Percentiles rank a stretch among this genome's conserved stretches.
Conservation (phyloP, 2,888 invertebrate species). For the Phytoseiulus persimilis region DNA sequence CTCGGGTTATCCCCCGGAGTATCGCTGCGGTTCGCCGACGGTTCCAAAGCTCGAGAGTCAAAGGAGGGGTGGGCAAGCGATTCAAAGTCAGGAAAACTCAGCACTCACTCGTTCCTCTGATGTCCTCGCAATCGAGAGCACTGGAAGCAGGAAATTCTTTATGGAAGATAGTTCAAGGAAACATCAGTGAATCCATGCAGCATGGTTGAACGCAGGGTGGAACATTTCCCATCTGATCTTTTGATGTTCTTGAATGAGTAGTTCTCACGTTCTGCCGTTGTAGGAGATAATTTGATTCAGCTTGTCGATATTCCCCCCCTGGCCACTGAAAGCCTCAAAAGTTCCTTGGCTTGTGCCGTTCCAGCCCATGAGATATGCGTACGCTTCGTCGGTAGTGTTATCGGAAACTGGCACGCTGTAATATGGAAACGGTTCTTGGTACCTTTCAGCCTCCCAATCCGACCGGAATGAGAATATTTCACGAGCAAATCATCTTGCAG, state of each 20-base stretch:
- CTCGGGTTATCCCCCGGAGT: too few species aligned
- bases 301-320: not conserved
- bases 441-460: too few species aligned
- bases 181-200: too few species aligned
- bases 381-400: not conserved
- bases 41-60: too few species aligned
- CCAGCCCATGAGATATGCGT: not conserved
- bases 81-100: too few species aligned
- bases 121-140: not conserved
- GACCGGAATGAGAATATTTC: too few species aligned
- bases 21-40: too few species aligned
- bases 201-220: too few species aligned
- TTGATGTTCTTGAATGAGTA: too few species aligned
- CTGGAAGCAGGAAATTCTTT: not conserved
- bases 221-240: too few species aligned
- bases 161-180: not conserved
- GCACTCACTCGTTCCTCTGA: not conserved
- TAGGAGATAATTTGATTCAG: not conserved
- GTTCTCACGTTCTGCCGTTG: not conserved
- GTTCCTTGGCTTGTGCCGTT: not conserved
- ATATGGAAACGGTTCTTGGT: not conserved
- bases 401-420: not conserved
- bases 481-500: too few species aligned
- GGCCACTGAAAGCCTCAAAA: not conserved
- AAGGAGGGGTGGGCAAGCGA: too few species aligned